Conservation (phyloP, 2,797 vertebrate genomes). For the Cetoscarus ocellatus region DNA sequence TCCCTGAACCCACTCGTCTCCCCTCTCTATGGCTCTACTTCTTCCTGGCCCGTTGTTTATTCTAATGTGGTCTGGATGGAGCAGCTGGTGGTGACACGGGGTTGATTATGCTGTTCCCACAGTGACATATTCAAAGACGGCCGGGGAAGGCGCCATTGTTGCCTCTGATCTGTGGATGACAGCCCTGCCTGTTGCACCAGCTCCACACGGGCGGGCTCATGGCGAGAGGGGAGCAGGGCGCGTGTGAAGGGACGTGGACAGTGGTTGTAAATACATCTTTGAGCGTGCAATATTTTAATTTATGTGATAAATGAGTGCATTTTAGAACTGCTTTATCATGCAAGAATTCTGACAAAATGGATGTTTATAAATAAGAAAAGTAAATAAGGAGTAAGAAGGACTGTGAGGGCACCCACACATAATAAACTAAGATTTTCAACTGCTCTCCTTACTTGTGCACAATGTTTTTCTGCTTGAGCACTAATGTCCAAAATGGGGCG, state of each 20-base stretch:
- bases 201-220: conserved; percentile 62
- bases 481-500: too few species aligned
- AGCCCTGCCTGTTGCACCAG: conserved; percentile 85
- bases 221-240: conserved; percentile 60
- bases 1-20: conserved; percentile 64
- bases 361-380: too few species aligned
- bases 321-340: not conserved
- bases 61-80: conserved; percentile 77
- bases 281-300: too few species aligned
- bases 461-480: too few species aligned
- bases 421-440: too few species aligned
- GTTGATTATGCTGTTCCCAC: conserved; percentile 85
- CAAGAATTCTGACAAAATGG: too few species aligned
- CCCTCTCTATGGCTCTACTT: conserved; percentile 61
- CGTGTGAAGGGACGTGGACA: conserved; percentile 28
- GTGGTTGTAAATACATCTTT: not conserved
- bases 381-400: too few species aligned
- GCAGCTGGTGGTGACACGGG: conserved; percentile 87
- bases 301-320: not conserved
- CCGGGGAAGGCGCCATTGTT: conserved; percentile 76
- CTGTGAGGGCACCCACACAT: too few species aligned
- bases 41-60: conserved; percentile 75
- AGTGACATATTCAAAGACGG: conserved; percentile 80
- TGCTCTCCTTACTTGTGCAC: too few species aligned
- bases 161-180: conserved; percentile 84